Conservation (phyloP, 1,140 invertebrate species). For the Pemphigus obesinymphae region DNA sequence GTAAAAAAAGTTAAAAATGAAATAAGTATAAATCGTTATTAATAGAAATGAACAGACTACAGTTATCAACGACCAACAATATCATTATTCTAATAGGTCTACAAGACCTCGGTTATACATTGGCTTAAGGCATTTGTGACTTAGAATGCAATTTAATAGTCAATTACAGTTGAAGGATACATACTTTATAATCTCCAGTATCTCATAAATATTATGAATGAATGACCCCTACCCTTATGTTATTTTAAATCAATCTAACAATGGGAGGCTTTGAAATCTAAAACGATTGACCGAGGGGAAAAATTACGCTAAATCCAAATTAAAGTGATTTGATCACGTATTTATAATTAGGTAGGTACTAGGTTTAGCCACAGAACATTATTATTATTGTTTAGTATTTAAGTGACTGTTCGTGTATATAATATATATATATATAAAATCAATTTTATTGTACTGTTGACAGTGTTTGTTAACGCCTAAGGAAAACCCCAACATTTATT, state of each 20-base stretch:
- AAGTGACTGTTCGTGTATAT: not conserved
- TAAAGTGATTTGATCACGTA: not conserved
- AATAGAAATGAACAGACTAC: not conserved
- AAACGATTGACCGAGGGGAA: not conserved
- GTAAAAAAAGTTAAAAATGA: not conserved
- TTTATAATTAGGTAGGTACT: not conserved
- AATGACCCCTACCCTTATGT: slow-evolving; percentile 30
- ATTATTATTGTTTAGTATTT: no score
- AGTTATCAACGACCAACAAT: not conserved
- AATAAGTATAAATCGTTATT: not conserved
- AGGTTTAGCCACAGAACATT: no score
- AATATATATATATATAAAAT: slow-evolving; percentile 2
- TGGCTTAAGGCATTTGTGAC: not conserved
- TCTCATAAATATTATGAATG: slow-evolving; percentile 21
- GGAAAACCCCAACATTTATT: not conserved
- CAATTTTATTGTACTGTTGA: not conserved
- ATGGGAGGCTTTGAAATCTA: not conserved
- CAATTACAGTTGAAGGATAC: slow-evolving; percentile 37
- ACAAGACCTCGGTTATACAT: not conserved
- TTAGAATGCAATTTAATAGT: not conserved
- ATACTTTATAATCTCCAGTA: slow-evolving; percentile 17
- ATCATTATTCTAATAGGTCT: not conserved
- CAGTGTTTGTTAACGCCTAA: not conserved
- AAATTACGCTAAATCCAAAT: not conserved
- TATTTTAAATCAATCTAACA: slow-evolving; percentile 22